phyloP scores from a whole-genome alignment of 2,888 invertebrate species.

The Trypoxylon attenuatum region DNA sequence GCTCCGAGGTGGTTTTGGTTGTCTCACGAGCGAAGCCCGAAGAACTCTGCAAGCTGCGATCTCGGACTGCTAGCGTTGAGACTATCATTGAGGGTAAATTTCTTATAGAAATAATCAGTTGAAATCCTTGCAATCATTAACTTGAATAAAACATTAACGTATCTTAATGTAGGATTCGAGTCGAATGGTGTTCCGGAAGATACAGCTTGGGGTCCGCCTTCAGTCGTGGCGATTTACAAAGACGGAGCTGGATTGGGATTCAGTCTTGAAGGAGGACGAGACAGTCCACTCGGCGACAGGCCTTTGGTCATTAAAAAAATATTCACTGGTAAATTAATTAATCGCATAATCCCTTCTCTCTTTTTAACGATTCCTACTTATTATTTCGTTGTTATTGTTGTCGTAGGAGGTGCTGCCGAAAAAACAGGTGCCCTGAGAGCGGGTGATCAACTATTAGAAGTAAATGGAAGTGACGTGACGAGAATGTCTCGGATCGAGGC shows the following conservation, averaged over 20 bases:
- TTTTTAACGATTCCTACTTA: no score
- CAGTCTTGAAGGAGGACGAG: constrained; percentile 94
- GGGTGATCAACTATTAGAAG: constrained; percentile 90
- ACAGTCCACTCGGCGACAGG: constrained; percentile 91
- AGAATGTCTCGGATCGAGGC: constrained; percentile 94
- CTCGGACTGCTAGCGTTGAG: constrained; percentile 69
- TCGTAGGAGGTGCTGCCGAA: constrained; percentile 89
- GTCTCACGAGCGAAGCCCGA: constrained; percentile 78
- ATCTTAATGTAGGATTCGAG: constrained; percentile 59
- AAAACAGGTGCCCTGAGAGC: constrained; percentile 88
- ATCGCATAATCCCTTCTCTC: no score
- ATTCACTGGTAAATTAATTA: constrained; percentile 90
- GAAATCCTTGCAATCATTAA: not conserved
- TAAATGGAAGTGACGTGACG: constrained; percentile 88
- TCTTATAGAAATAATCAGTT: not conserved
- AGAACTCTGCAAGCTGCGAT: constrained; percentile 56
- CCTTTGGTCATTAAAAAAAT: constrained; percentile 94
- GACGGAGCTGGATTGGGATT: constrained; percentile 95
- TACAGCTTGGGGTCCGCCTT: constrained; percentile 77
- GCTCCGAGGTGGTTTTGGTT: constrained; percentile 86
- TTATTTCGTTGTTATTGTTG: no score
- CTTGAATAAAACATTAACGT: not conserved
- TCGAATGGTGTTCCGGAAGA: constrained; percentile 70
- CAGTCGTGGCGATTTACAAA: constrained; percentile 78
- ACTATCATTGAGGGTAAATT: constrained; percentile 69